Base-by-base conservation (phyloP, 2,797 vertebrate genomes). In the Tinamus major region DNA sequence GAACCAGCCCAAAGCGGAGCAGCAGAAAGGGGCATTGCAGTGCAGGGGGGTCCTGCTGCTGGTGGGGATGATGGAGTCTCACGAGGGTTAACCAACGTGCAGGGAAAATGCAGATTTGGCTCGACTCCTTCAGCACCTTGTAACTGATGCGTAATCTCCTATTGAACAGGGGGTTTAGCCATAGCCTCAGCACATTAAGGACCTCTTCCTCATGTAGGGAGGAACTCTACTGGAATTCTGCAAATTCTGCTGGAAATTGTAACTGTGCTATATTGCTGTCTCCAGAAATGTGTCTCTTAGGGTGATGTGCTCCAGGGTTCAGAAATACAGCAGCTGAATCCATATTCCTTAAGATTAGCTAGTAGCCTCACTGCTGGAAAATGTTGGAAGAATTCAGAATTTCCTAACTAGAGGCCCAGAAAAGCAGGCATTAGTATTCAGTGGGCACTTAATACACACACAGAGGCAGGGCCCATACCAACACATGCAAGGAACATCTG, bases 291-390 rank as follows among this genome's bases (percentile, higher is more conserved):
- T 1, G 4, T 18, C 33, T 59, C 49, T 35, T 65, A 37, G 33
- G 72, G 49, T 49, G 20, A 44, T 2, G 1, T 4, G 15, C 37
- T 56, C 72, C 46, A 13, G 12, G 48, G 65, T 64, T 7, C 56
- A 56, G 51, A 83, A 39, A 37, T 64, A 41, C 14, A 76, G 46
- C 63, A n/a, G 49, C 21, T 17, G 3, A 76, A 27, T 33, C 6
- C 16, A 14, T 6, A n/a, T 69, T 79, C 92, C 76, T 94, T 85
- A 94, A 90, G 89, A 49, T 37, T 26, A 89, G 44, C 56, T 63
- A 9, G 89, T 59, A 79, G 19, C 48, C 63, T 68, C 42, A n/a
- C 49, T 31, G 13, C 24, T 86, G 62, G 67, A 92, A 96, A 58
- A 41, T 35, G 44, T n/a, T 49, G 48, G 37, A 72, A 87, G 24